Percentiles rank a stretch among this genome's conserved stretches.
Conservation (phyloP, 2,113 vertebrate genomes). For the Dolichotis patagonum region DNA sequence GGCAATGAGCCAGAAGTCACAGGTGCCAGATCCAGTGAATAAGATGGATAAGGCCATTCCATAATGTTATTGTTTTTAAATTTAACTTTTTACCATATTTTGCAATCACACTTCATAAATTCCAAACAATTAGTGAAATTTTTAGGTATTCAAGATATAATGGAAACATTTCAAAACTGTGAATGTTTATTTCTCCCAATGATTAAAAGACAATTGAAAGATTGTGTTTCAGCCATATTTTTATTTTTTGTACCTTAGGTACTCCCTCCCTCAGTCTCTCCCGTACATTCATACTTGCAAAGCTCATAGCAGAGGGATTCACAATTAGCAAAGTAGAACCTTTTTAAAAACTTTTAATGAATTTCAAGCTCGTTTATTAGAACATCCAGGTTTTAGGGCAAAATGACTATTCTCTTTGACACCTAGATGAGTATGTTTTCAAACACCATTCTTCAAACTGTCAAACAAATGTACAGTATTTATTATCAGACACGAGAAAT, state of each 20-base stretch:
- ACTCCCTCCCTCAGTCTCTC: slow-evolving; percentile 18
- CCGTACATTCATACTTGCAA: background rate
- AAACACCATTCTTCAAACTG: slow-evolving; percentile 14
- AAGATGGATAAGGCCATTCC: background rate
- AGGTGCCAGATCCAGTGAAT: background rate
- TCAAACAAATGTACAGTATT: slow-evolving; percentile 41
- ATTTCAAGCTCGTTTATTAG: slow-evolving; percentile 53
- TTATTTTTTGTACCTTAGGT: slow-evolving; percentile 3
- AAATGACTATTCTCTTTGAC: slow-evolving; percentile 48
- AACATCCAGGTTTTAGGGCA: background rate
- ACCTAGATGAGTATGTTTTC: slow-evolving; percentile 21
- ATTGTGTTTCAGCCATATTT: slow-evolving; percentile 19
- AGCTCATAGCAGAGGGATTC: slow-evolving; percentile 11
- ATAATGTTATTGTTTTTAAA: background rate
- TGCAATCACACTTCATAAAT: background rate
- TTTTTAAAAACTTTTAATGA: slow-evolving; percentile 26
- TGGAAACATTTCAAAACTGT: slow-evolving; percentile 57
- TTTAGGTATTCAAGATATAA: slow-evolving; percentile 46
- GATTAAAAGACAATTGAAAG: slow-evolving; percentile 43
- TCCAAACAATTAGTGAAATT: slow-evolving; percentile 55
- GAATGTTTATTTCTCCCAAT: background rate
- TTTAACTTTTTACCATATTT: background rate
- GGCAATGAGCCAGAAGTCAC: background rate
- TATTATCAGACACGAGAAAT: slow-evolving; percentile 13
- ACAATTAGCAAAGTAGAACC: slow-evolving; percentile 35